Evolutionary conservation across 2,113 vertebrate species (phyloP).

Genomic region (Holacanthus passer): DNA sequence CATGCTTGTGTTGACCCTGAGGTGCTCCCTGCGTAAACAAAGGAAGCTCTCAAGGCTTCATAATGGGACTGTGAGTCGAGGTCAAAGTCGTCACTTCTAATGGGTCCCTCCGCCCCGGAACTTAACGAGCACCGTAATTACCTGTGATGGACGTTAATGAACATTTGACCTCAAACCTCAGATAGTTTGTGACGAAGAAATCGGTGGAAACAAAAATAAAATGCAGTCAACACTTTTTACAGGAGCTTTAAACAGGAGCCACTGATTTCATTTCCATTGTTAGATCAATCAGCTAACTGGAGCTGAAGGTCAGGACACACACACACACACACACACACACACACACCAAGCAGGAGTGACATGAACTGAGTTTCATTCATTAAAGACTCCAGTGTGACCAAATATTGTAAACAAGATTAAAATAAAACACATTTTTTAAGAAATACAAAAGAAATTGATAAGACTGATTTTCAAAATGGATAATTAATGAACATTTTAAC

Average conservation of each 20-base stretch:
- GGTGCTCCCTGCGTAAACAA: slow-evolving; percentile 59
- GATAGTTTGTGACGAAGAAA: slow-evolving; percentile 63
- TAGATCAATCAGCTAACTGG: slow-evolving; percentile 59
- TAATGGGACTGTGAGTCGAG: slow-evolving; percentile 70
- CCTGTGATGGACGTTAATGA: slow-evolving; percentile 75
- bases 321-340: slow-evolving; percentile 25
- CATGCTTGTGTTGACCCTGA: slow-evolving; percentile 31
- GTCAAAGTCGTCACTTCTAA: slow-evolving; percentile 76
- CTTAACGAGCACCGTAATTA: slow-evolving; percentile 75
- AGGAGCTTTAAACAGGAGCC: slow-evolving; percentile 17
- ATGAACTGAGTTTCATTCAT: neutral
- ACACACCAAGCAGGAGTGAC: too few relatives aligned
- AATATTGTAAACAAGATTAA: neutral
- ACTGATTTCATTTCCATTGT: slow-evolving; percentile 65
- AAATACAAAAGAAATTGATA: neutral
- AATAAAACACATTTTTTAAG: neutral
- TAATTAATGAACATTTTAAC: neutral
- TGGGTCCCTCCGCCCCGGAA: slow-evolving; percentile 60
- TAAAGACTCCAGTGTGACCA: neutral
- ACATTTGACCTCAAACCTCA: slow-evolving; percentile 66
- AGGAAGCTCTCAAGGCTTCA: slow-evolving; percentile 42
- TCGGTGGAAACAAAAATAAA: slow-evolving; percentile 62
- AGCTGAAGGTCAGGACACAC: slow-evolving; percentile 62
- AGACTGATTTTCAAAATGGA: neutral
- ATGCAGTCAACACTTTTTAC: slow-evolving; percentile 24